A percentile compares a stretch with the other conserved stretches of the same genome.
Evolutionary conservation across 2,888 invertebrate genomes (phyloP).

Genomic region (Bembecia ichneumoniformis): DNA sequence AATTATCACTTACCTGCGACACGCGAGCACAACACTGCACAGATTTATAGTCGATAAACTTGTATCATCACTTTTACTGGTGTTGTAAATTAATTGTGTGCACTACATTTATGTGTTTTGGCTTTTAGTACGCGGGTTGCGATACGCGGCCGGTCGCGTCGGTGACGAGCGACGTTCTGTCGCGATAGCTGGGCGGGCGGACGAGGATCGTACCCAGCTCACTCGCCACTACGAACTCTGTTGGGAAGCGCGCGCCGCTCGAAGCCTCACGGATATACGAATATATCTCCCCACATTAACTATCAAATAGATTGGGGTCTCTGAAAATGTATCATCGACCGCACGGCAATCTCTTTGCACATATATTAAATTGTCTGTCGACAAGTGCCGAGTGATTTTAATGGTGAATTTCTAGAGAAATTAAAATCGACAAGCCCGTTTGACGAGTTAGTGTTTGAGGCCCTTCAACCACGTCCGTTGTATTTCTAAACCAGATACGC

Average conservation of each 20-base stretch:
- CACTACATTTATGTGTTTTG: conserved; percentile 40
- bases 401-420: too few relatives aligned
- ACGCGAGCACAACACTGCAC: conserved; percentile 65
- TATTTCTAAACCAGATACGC: too few relatives aligned
- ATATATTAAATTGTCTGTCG: too few relatives aligned
- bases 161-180: conserved; percentile 44
- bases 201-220: conserved; percentile 21
- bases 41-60: conserved; percentile 69
- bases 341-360: conserved; percentile 6
- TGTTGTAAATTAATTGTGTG: conserved; percentile 65
- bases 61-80: conserved; percentile 68
- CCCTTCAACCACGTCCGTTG: too few relatives aligned
- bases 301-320: neutral
- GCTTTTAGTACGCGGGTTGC: conserved; percentile 16
- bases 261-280: neutral
- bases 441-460: too few relatives aligned
- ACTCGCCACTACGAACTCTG: conserved; percentile 20
- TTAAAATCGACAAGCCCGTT: too few relatives aligned
- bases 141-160: conserved; percentile 51
- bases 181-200: conserved; percentile 37
- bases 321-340: conserved; percentile 20
- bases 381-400: too few relatives aligned
- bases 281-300: conserved; percentile 11
- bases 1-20: conserved; percentile 72
- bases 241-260: conserved; percentile 40